Percentiles rank a stretch among this genome's conserved stretches.
These are phyloP conservation scores for Epinotia brunnichana DNA, from an alignment of 2,888 invertebrate genomes.

Conservation along the genomic window DNA sequence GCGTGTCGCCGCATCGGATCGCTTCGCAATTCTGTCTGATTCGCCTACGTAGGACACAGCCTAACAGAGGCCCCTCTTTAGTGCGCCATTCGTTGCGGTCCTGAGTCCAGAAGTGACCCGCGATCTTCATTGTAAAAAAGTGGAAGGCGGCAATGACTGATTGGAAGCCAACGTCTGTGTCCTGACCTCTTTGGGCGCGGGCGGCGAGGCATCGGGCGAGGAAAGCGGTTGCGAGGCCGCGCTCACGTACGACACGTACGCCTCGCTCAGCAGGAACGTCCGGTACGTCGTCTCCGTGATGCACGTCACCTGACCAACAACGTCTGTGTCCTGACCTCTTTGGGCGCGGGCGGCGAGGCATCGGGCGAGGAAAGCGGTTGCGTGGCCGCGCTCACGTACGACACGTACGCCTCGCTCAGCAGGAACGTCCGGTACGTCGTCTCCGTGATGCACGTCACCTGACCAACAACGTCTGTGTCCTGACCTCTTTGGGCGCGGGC, in stretches of 20 bases:
- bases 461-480: constrained; percentile 32
- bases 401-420: constrained; percentile 95
- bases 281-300: constrained; percentile 95
- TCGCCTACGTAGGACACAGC: too few species aligned
- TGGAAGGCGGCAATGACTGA: too few species aligned
- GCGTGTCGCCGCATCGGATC: too few species aligned
- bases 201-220: constrained; percentile 80
- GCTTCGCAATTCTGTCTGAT: too few species aligned
- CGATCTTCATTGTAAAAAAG: too few species aligned
- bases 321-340: constrained; percentile 57
- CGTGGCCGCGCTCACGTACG: constrained; percentile 93
- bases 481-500: constrained; percentile 63
- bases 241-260: constrained; percentile 94
- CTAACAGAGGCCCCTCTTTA: too few species aligned
- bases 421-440: constrained; percentile 96
- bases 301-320: constrained; percentile 86
- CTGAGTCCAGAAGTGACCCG: too few species aligned
- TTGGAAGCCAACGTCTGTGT: background rate
- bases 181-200: constrained; percentile 61
- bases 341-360: constrained; percentile 63
- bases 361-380: constrained; percentile 87
- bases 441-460: constrained; percentile 93
- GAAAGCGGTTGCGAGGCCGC: constrained; percentile 91
- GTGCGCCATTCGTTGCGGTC: too few species aligned
- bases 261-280: constrained; percentile 95